Evolutionary conservation across 2,888 invertebrate genomes (phyloP).

Genomic region (Lydus trimaculatus): DNA sequence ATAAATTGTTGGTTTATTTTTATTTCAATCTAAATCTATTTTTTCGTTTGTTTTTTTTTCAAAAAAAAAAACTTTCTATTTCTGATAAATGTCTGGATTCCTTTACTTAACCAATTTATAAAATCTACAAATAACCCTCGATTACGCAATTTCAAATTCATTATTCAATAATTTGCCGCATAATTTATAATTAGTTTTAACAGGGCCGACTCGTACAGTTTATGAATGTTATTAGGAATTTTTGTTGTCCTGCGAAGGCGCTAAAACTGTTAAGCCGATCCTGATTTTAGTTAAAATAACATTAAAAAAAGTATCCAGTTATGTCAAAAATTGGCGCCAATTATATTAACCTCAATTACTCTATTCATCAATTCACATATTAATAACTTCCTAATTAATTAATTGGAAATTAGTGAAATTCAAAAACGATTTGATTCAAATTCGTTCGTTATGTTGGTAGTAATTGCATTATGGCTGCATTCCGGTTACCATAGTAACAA

Average conservation of each 20-base stretch:
- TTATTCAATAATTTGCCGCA: too few relatives aligned
- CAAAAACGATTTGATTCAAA: not conserved
- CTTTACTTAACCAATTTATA: too few relatives aligned
- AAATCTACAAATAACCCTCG: too few relatives aligned
- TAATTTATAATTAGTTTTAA: too few relatives aligned
- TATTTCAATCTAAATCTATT: not conserved
- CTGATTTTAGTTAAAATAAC: too few relatives aligned
- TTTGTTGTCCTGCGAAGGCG: too few relatives aligned
- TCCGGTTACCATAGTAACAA: not conserved
- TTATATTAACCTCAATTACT: not conserved
- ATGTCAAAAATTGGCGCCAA: not conserved
- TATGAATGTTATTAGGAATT: too few relatives aligned
- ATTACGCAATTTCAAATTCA: too few relatives aligned
- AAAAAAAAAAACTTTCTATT: not conserved
- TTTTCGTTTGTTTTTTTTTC: not conserved
- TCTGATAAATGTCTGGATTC: not conserved
- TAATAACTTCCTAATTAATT: not conserved
- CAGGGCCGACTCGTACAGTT: too few relatives aligned
- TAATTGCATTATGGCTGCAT: conserved; percentile 7
- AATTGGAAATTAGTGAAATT: not conserved
- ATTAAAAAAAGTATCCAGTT: too few relatives aligned
- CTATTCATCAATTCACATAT: not conserved
- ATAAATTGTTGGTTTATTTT: not conserved
- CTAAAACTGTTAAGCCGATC: too few relatives aligned
- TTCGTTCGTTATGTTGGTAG: not conserved